Percentiles rank a stretch among this genome's conserved stretches.
These are phyloP conservation scores for Sciurus niger DNA, from an alignment of 2,113 vertebrate genomes.

Conservation along the genomic window DNA sequence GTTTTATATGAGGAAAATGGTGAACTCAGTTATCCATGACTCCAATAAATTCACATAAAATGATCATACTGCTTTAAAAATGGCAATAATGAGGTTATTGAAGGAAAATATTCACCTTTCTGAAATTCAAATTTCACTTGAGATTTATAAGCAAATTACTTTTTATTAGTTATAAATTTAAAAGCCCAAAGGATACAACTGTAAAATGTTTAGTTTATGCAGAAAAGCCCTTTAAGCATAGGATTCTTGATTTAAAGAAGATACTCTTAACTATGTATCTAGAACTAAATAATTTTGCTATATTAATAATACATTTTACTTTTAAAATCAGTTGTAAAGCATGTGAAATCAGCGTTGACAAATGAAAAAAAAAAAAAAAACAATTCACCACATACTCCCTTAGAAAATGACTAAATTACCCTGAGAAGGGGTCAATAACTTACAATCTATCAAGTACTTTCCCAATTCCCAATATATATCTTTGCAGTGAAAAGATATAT, in stretches of 20 bases:
- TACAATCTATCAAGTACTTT: background rate
- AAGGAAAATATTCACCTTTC: slow-evolving; percentile 24
- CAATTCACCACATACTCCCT: slow-evolving; percentile 12
- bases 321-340: slow-evolving; percentile 35
- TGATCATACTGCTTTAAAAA: background rate
- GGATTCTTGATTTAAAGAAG: background rate
- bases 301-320: slow-evolving; percentile 20
- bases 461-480: slow-evolving; percentile 24
- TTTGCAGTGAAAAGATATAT: background rate
- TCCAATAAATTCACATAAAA: slow-evolving; percentile 16
- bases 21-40: background rate
- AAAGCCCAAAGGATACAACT: slow-evolving; percentile 41
- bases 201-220: background rate
- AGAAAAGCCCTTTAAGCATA: slow-evolving; percentile 20
- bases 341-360: slow-evolving; percentile 12
- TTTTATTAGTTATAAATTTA: slow-evolving; percentile 51
- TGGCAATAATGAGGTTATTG: background rate
- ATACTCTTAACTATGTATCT: background rate
- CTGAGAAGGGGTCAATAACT: background rate
- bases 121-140: slow-evolving; percentile 69
- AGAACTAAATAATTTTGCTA: slow-evolving; percentile 34
- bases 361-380: background rate
- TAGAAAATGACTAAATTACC: slow-evolving; percentile 1
- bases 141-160: slow-evolving; percentile 49
- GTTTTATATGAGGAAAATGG: slow-evolving; percentile 41